Evolutionary conservation across 2,888 invertebrate species (phyloP).

Genomic region (Opisthograptis luteolata): DNA sequence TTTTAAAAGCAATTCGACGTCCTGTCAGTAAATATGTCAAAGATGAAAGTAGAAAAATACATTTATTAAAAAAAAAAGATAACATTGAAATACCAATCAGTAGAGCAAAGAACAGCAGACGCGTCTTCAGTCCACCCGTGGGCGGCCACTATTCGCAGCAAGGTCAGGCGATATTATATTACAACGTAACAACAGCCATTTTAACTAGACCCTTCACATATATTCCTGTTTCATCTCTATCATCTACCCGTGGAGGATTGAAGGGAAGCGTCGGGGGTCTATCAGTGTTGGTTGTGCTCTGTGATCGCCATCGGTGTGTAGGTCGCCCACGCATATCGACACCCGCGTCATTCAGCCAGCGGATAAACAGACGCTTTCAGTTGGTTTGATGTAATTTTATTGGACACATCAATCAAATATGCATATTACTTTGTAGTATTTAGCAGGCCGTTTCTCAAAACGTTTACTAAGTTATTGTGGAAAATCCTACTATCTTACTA

Average conservation of each 20-base stretch:
- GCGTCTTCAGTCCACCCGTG: constrained; percentile 61
- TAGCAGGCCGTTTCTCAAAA: too few relatives aligned
- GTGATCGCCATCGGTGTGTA: constrained; percentile 58
- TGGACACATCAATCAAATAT: constrained; percentile 34
- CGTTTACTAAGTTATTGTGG: too few relatives aligned
- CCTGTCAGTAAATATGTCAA: constrained; percentile 16
- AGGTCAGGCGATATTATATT: constrained; percentile 81
- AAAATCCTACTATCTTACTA: too few relatives aligned
- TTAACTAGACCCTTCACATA: constrained; percentile 39
- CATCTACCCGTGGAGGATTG: constrained; percentile 26
- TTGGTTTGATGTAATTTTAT: constrained; percentile 38
- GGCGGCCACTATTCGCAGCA: constrained; percentile 81
- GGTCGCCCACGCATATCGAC: constrained; percentile 66
- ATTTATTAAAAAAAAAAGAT: constrained; percentile 14
- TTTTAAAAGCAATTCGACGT: not conserved
- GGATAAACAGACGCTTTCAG: constrained; percentile 58
- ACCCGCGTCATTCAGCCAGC: constrained; percentile 56
- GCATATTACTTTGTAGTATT: too few relatives aligned
- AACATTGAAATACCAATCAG: constrained; percentile 46
- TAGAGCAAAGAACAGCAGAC: constrained; percentile 46
- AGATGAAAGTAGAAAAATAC: constrained; percentile 3
- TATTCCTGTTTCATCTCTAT: constrained; percentile 32
- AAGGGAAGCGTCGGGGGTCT: constrained; percentile 48
- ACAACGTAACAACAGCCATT: constrained; percentile 60
- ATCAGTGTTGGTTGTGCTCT: constrained; percentile 47